phyloP scores from a whole-genome alignment of 2,888 invertebrate genomes.

The Plutella xylostella region DNA sequence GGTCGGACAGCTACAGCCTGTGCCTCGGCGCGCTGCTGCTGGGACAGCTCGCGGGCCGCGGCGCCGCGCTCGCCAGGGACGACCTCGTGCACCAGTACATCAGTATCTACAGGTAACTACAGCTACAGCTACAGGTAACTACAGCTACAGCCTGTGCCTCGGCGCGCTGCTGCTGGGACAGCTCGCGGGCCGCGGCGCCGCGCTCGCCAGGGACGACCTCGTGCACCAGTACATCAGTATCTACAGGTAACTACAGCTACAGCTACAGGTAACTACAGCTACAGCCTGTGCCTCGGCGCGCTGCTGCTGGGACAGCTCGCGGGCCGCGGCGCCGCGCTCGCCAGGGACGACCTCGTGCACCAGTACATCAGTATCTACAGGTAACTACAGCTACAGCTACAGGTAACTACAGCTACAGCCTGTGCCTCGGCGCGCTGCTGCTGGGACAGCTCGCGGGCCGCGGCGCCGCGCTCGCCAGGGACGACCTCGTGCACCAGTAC shows the following conservation, averaged over 20 bases:
- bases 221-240: conserved; percentile 76
- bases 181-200: conserved; percentile 73
- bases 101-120: conserved; percentile 51
- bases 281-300: conserved; percentile 74
- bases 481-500: conserved; percentile 79
- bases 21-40: conserved; percentile 78
- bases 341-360: conserved; percentile 77
- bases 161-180: conserved; percentile 82
- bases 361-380: conserved; percentile 73
- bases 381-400: conserved; percentile 26
- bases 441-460: conserved; percentile 76
- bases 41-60: conserved; percentile 75
- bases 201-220: conserved; percentile 76
- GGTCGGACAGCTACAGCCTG: conserved; percentile 69
- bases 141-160: conserved; percentile 69
- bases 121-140: no score
- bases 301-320: conserved; percentile 79
- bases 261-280: no score
- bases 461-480: conserved; percentile 74
- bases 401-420: conserved; percentile 68
- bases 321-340: conserved; percentile 72
- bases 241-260: conserved; percentile 37
- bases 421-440: conserved; percentile 77
- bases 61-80: conserved; percentile 75
- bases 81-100: conserved; percentile 81